phyloP scores from a whole-genome alignment of 2,797 vertebrate genomes.

The Myotis daubentonii region DNA sequence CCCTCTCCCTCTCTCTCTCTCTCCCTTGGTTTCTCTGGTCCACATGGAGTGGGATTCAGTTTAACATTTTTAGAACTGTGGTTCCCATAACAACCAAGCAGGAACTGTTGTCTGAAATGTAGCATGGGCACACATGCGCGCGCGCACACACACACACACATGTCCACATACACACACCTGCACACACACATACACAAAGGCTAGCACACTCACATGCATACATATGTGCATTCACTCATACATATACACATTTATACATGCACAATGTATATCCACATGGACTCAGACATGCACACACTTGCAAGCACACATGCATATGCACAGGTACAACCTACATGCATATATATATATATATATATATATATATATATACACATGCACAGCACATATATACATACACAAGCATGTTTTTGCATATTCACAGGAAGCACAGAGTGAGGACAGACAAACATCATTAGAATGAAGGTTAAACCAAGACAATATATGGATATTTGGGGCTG shows the following conservation, averaged over 20 bases:
- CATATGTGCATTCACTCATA: too few species aligned
- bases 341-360: not conserved
- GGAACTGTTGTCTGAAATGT: slow-evolving; percentile 72
- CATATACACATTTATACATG: not conserved
- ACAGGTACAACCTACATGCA: not conserved
- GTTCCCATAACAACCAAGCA: slow-evolving; percentile 82
- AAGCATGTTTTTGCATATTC: not conserved
- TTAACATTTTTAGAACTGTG: slow-evolving; percentile 77
- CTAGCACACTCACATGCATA: not conserved
- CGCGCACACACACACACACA: not conserved
- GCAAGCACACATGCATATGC: not conserved
- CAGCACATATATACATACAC: not conserved
- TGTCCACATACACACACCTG: not conserved
- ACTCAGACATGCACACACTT: not conserved
- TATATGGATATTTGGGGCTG: slow-evolving; percentile 11
- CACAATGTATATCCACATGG: too few species aligned
- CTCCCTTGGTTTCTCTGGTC: slow-evolving; percentile 61
- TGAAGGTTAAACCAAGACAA: not conserved
- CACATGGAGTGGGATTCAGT: slow-evolving; percentile 71
- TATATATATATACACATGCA: not conserved
- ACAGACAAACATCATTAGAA: not conserved
- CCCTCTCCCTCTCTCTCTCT: not conserved
- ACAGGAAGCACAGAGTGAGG: slow-evolving; percentile 28
- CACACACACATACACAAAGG: not conserved
- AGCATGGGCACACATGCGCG: slow-evolving; percentile 14